Evolutionary conservation across 2,888 invertebrate genomes (phyloP), one percentile per base, ranked within the genome.

Genomic region (Graphium colonna): DNA sequence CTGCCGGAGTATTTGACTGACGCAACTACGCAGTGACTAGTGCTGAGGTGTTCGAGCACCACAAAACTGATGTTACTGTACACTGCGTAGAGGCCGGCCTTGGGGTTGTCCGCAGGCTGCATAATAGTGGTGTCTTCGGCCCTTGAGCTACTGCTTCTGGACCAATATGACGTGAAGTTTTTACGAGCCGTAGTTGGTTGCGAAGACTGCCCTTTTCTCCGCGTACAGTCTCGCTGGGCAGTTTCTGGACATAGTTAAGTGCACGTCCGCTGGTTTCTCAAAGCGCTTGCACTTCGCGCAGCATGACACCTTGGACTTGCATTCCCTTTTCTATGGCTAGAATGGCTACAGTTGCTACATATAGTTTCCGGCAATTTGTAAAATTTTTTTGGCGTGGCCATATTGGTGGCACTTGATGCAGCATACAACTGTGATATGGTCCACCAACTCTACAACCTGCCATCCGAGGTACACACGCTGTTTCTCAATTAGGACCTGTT

Each of bases 401-500:
- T 70, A 71, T 0, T 58, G 59, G 13, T 74, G 74, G 42, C 75
- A 74, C 3, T 59, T 66, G 0, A 3, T 39, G 51, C 63, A 66
- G 52, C 63, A 64, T 0, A n/a, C n/a, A n/a, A n/a, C n/a, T n/a
- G n/a, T n/a, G n/a, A n/a, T n/a, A n/a, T n/a, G n/a, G n/a, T n/a
- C 5, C 8, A 4, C 4, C 28, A 28, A 8, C 28, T 28, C 28
- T 28, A 8, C 28, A 8, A 28, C 28, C 28, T 28, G 28, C 28
- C 28, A 28, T 28, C 28, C 28, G 28, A 28, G 4, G 28, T 28
- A 28, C 8, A 28, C 8, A 8, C 28, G 28, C 5, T 8, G 5
- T 8, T 28, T 28, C 4, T 8, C 8, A 7, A 28, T 28, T 7
- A 28, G 28, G 4, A 8, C 5, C 28, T 28, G 28, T 8, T 8